A percentile compares a stretch with the other conserved stretches of the same genome.
Evolutionary conservation across 2,797 vertebrate genomes (phyloP).

Genomic region (Scolopax rusticola): DNA sequence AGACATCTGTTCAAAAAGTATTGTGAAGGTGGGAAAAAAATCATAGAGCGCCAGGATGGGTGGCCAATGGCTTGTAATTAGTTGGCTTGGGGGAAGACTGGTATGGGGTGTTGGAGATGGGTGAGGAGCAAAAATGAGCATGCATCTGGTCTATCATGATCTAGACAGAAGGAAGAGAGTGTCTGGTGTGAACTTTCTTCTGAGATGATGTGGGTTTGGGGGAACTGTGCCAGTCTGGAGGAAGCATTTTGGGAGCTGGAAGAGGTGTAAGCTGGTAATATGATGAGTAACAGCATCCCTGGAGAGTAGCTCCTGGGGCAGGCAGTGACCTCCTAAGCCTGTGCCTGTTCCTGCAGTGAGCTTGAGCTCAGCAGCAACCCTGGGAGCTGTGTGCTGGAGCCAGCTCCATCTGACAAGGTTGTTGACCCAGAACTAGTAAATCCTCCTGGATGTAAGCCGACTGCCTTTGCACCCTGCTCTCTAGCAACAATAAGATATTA

Average conservation of each 20-base stretch:
- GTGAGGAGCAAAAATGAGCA: rapidly evolving
- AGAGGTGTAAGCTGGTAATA: background rate
- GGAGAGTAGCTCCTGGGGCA: background rate
- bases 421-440: background rate
- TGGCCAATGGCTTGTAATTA: background rate
- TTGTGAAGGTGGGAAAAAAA: background rate
- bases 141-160: rapidly evolving
- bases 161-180: background rate
- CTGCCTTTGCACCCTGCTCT: background rate
- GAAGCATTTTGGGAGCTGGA: background rate
- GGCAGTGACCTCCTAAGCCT: background rate
- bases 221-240: background rate
- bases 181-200: background rate
- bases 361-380: background rate
- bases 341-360: background rate
- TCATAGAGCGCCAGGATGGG: background rate
- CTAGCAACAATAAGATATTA: background rate
- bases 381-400: background rate
- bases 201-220: background rate
- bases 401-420: background rate
- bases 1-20: background rate
- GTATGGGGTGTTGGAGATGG: background rate
- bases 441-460: background rate
- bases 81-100: background rate
- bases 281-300: background rate